Evolutionary conservation across 2,888 invertebrate genomes (phyloP), one percentile per base, ranked within the genome.

Genomic region (Macaria liturata): DNA sequence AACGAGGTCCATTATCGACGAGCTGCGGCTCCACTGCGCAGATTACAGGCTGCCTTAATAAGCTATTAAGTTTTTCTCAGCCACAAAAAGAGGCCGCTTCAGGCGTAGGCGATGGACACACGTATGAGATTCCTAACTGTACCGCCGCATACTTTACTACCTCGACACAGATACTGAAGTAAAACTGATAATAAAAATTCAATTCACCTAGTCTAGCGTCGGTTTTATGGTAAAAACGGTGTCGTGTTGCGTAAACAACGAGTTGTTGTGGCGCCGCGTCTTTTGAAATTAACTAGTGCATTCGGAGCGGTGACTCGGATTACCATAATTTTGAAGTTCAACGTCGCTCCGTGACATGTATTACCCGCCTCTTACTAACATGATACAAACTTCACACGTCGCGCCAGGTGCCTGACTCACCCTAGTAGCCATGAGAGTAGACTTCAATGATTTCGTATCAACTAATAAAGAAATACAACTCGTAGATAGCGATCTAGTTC

Each of bases 111-210:
- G 59, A 59, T 42, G 73, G 67, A 65, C 62, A 75, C 66, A 58
- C 71, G 72, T 75, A 73, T 80, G 74, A 81, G 84, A 87, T 88
- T 87, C 84, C 86, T 88, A 89, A 88, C 88, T 86, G 86, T 87
- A 83, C 75, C 68, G 68, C 62, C 68, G 68, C 65, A 72, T 73
- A 69, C 68, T 76, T 78, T 72, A 78, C 73, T 64, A 68, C 74
- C 64, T 72, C 78, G 79, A 80, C 78, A 84, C 76, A 77, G 74
- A 82, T 80, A 76, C 73, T 65, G 65, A 71, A 69, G 71, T 76
- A 72, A 75, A 72, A 72, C 70, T 69, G 69, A 79, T 78, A 78
- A 80, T 87, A 84, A 85, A 86, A 85, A 84, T 81, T 81, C 83
- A 84, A 82, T 84, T 78, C 78, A 76, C 70, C 72, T 66, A 74